Evolutionary conservation across 2,797 vertebrate species (phyloP), one percentile per base, ranked within the genome.

Genomic region (Strix occidentalis): DNA sequence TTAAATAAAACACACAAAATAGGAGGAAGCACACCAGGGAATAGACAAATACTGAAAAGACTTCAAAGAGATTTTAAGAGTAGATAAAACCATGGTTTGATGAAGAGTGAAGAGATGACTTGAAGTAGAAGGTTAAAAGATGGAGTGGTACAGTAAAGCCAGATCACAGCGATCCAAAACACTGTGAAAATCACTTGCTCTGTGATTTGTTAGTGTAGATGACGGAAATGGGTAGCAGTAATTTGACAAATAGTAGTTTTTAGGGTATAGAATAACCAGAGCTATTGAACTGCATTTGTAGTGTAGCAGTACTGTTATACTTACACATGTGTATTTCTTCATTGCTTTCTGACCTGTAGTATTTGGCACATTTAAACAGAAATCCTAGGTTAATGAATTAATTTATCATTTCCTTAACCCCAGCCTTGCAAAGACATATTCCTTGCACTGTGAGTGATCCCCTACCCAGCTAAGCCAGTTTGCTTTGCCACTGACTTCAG

Each of bases 291-390:
- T 57, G 25, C 13, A 10, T 76, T 66, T 81, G 15, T 31, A 80
- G 15, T 35, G 13, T 63, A 56, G 23, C 15, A 43, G 14, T 70
- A 21, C 31, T 48, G 11, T 41, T 90, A 33, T 70, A 51, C 5
- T 68, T 51, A 11, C 0, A n/a, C 11, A 9, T 0, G 0, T 35
- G 14, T 64, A 25, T 46, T 11, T 66, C 35, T 91, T 68, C 29
- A 19, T 51, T 69, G 39, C 20, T 54, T 93, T 76, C 51, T 91
- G 65, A 64, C 19, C 14, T 78, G 4, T 11, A 53, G 6, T 23
- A 14, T 66, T 41, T 65, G 53, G 8, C 18, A 66, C 20, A 68
- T 58, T 69, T 65, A 91, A 93, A 69, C 15, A 65, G 43, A 84
- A 91, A 56, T 87, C 7, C 4, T 66, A 13, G 33, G 48, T 45